Evolutionary conservation across 2,888 invertebrate species (phyloP).

Genomic region (Ectemnius continuus): DNA sequence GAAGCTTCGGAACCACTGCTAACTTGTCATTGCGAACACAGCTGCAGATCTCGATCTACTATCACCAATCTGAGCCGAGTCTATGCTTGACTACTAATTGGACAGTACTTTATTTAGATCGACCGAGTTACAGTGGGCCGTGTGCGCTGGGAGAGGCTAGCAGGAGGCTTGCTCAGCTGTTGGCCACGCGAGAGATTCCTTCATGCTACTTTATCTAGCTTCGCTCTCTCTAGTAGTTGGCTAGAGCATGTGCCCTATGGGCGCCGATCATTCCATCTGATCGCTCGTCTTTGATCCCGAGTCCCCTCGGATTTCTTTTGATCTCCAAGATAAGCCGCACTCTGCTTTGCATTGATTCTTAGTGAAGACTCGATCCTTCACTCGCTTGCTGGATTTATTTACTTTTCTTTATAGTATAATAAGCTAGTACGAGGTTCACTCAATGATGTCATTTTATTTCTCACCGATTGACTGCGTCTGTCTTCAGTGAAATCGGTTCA

Average conservation of each 20-base stretch:
- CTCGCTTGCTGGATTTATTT: no score
- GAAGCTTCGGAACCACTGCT: slow-evolving; percentile 23
- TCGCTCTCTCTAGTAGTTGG: neutral
- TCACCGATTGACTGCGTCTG: no score
- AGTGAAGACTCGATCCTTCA: no score
- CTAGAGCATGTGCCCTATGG: slow-evolving; percentile 3
- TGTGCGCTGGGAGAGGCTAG: no score
- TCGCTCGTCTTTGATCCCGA: neutral
- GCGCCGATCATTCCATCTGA: neutral
- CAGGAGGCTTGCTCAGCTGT: slow-evolving; percentile 51
- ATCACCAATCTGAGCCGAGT: slow-evolving; percentile 32
- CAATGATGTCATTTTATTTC: no score
- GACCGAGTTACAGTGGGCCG: slow-evolving; percentile 17
- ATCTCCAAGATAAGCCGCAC: neutral
- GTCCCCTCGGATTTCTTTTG: neutral
- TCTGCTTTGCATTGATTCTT: neutral
- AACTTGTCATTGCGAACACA: slow-evolving; percentile 21
- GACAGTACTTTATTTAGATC: slow-evolving; percentile 60
- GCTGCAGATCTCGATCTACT: slow-evolving; percentile 33
- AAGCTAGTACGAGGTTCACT: no score
- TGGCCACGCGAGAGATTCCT: slow-evolving; percentile 54
- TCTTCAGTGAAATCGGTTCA: no score
- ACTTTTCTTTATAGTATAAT: no score
- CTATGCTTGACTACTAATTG: slow-evolving; percentile 59
- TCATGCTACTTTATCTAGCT: slow-evolving; percentile 20